Conservation (phyloP, 2,113 vertebrate genomes). For the Camelus dromedarius region DNA sequence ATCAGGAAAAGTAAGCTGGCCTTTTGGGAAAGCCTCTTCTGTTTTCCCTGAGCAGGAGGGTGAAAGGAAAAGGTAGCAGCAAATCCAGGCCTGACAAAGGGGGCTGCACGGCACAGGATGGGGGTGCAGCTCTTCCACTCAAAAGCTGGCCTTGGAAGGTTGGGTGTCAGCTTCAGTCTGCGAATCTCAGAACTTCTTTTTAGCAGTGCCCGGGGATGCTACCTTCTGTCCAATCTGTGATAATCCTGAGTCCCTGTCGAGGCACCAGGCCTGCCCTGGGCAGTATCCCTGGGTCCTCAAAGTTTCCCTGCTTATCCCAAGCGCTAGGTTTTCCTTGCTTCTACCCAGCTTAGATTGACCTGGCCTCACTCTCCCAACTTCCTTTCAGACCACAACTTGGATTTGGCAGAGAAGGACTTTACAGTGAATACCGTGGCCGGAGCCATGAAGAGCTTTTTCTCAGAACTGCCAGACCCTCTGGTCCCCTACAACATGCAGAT, state of each 20-base stretch:
- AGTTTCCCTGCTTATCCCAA: background rate
- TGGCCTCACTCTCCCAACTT: background rate
- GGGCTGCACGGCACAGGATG: fast-evolving
- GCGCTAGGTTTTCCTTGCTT: background rate
- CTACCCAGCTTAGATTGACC: background rate
- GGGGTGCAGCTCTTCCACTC: background rate
- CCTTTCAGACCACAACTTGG: conserved; percentile 92
- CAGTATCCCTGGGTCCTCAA: background rate
- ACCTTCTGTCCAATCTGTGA: background rate
- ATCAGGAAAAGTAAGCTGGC: background rate
- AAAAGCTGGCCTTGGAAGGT: background rate
- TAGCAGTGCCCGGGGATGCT: no score
- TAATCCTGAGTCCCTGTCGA: background rate
- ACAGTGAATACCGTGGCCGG: conserved; percentile 96
- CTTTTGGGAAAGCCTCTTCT: background rate
- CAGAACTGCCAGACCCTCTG: conserved; percentile 95
- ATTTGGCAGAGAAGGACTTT: conserved; percentile 97
- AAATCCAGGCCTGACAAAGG: background rate
- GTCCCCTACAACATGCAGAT: conserved; percentile 96
- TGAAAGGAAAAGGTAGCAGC: background rate
- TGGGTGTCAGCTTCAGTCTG: background rate
- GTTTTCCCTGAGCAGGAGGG: no score
- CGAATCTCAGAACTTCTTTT: background rate
- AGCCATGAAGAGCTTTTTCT: conserved; percentile 99
- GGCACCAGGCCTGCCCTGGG: background rate